A percentile compares a stretch with the other conserved stretches of the same genome.
phyloP scores from a whole-genome alignment of 1,140 invertebrate genomes.

The Caenorhabditis elegans region DNA sequence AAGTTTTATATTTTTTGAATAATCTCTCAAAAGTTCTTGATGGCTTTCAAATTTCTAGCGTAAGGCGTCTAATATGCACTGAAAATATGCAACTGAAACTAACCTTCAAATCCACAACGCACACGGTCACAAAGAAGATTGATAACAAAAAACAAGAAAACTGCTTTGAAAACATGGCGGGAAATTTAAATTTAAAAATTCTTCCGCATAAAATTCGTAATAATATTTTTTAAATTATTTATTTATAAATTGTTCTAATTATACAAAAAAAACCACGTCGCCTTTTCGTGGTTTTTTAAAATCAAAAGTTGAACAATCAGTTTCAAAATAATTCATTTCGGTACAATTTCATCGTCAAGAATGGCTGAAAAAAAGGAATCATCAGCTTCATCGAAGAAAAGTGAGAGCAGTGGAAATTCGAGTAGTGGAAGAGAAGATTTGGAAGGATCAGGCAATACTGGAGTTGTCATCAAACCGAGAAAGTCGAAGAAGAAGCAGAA shows the following conservation, averaged over 20 bases:
- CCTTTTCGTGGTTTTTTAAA: too few species aligned
- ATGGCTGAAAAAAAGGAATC: neutral
- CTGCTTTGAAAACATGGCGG: neutral
- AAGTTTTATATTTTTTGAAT: too few species aligned
- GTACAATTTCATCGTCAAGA: too few species aligned
- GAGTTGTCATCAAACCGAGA: too few species aligned
- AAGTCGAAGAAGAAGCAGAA: neutral
- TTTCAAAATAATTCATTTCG: neutral
- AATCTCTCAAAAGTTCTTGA: too few species aligned
- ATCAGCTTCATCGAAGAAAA: neutral
- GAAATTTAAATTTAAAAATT: neutral
- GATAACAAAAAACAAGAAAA: neutral
- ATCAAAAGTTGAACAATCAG: neutral
- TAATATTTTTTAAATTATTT: too few species aligned
- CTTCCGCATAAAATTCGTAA: too few species aligned
- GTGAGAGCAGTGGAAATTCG: neutral
- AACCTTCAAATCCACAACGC: neutral
- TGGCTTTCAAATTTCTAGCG: too few species aligned
- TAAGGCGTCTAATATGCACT: too few species aligned
- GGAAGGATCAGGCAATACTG: neutral
- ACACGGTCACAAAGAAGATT: neutral
- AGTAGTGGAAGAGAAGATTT: neutral
- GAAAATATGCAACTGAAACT: too few species aligned
- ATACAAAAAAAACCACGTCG: too few species aligned
- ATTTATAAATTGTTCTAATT: too few species aligned